Evolutionary conservation across 2,797 vertebrate species (phyloP).

Genomic region (Rhabdomys pumilio): DNA sequence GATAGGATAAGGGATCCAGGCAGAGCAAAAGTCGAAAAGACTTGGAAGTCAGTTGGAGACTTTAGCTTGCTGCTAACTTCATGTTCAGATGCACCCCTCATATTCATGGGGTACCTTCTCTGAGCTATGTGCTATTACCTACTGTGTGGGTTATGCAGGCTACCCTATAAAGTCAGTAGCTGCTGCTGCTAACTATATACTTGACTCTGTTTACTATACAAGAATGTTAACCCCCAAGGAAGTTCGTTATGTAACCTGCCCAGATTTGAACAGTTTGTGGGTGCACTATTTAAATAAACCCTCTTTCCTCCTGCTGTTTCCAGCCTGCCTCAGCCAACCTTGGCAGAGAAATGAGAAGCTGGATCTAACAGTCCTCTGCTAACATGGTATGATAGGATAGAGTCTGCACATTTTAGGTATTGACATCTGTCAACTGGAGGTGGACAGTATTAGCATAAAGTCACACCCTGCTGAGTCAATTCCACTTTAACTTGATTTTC

Average conservation of each 20-base stretch:
- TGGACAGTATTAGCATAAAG: constrained; percentile 69
- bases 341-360: constrained; percentile 78
- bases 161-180: background rate
- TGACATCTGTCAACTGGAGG: constrained; percentile 61
- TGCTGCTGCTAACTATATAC: background rate
- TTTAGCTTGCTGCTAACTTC: background rate
- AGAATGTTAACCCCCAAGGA: background rate
- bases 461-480: constrained; percentile 45
- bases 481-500: background rate
- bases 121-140: background rate
- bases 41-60: constrained; percentile 29
- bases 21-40: constrained; percentile 11
- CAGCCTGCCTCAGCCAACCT: background rate
- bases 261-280: background rate
- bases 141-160: background rate
- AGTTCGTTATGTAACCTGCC: background rate
- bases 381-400: background rate
- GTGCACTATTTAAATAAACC: background rate
- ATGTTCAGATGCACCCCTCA: background rate
- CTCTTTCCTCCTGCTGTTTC: background rate
- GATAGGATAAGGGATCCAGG: background rate
- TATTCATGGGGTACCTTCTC: background rate
- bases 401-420: constrained; percentile 59
- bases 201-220: background rate
- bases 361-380: constrained; percentile 54